These are phyloP conservation scores for Temnothorax unifasciatus DNA, from an alignment of 2,888 invertebrate species.

Conservation along the genomic window DNA sequence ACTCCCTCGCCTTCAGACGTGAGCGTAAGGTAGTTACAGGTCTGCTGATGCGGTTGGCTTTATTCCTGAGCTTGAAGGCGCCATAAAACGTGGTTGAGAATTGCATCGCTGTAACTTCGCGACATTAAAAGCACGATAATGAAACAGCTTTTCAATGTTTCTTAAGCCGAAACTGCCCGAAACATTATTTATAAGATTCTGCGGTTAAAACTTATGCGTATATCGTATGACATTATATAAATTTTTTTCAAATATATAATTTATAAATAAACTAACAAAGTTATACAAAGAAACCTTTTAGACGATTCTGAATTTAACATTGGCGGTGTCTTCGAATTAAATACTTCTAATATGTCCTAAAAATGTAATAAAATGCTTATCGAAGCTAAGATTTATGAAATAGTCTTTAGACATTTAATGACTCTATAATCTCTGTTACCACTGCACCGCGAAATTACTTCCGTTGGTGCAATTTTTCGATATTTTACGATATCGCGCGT, in stretches of 20 bases:
- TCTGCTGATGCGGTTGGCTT: constrained; percentile 1
- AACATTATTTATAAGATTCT: too few species aligned
- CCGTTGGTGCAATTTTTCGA: not conserved
- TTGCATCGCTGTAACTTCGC: not conserved
- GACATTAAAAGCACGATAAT: constrained; percentile 18
- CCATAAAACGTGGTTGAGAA: constrained; percentile 7
- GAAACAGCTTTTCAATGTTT: not conserved
- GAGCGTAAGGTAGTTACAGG: constrained; percentile 25
- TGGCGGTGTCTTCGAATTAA: not conserved
- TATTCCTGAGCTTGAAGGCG: constrained; percentile 6
- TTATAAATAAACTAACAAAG: not conserved
- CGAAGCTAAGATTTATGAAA: not conserved
- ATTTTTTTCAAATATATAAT: not conserved
- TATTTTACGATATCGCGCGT: not conserved
- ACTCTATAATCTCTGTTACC: not conserved
- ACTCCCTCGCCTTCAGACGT: constrained; percentile 18
- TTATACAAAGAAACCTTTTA: not conserved
- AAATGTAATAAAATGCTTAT: not conserved
- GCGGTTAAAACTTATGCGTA: not conserved
- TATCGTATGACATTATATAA: not conserved
- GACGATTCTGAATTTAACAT: not conserved
- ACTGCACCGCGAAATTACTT: constrained; percentile 5
- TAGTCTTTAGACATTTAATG: not conserved
- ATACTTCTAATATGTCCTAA: not conserved
- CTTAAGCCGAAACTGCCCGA: not conserved